Conservation (phyloP, 2,113 vertebrate species). For the Chaetops frenatus region DNA sequence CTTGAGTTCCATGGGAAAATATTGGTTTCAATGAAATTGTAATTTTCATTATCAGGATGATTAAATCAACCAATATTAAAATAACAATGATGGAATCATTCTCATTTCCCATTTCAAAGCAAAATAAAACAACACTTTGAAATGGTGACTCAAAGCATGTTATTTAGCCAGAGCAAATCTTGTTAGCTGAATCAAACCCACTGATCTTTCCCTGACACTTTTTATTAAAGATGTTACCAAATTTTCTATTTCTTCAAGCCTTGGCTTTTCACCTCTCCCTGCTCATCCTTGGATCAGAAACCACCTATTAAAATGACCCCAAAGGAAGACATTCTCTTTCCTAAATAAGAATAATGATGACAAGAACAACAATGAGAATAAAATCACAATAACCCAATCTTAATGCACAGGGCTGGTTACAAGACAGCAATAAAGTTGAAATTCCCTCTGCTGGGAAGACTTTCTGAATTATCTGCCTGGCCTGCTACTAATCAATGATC, state of each 20-base stretch:
- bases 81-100: neutral
- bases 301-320: neutral
- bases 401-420: accelerated
- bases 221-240: neutral
- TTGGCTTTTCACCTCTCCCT: neutral
- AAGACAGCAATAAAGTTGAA: neutral
- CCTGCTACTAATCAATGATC: neutral
- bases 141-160: conserved; percentile 3
- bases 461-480: neutral
- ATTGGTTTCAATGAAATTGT: neutral
- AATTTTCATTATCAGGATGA: conserved; percentile 10
- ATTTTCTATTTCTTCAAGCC: neutral
- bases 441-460: neutral
- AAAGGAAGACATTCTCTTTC: neutral
- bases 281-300: neutral
- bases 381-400: neutral
- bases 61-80: conserved; percentile 3
- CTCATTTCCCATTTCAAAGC: conserved; percentile 6
- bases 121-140: conserved; percentile 5
- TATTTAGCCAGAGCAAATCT: neutral
- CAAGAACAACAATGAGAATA: neutral
- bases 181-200: neutral
- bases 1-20: neutral
- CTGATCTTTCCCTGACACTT: neutral
- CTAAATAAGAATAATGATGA: neutral